phyloP scores from a whole-genome alignment of 2,888 invertebrate genomes.

The Drosophila bunnanda region DNA sequence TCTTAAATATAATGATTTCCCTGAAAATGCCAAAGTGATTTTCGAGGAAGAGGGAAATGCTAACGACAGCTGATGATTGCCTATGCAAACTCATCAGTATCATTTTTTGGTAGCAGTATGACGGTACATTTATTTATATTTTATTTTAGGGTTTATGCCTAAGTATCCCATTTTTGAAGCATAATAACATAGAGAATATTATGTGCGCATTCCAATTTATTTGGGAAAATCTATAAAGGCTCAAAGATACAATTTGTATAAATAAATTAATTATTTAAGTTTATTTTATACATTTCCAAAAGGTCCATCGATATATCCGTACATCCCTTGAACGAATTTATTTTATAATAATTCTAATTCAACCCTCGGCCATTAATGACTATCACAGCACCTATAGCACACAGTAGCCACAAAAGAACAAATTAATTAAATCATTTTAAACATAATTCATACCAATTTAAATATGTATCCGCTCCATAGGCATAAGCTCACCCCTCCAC shows the following conservation, averaged over 20 bases:
- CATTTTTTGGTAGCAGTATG: not conserved
- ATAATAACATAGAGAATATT: not conserved
- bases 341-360: not conserved
- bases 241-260: not conserved
- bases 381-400: not conserved
- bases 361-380: not conserved
- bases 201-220: not conserved
- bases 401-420: conserved; percentile 8
- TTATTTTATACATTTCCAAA: not conserved
- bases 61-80: conserved; percentile 14
- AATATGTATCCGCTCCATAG: conserved; percentile 19
- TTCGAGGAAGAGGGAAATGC: conserved; percentile 14
- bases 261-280: not conserved
- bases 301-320: not conserved
- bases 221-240: not conserved
- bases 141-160: not conserved
- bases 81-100: conserved; percentile 17
- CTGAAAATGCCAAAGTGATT: conserved; percentile 37
- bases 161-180: not conserved
- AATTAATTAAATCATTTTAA: conserved; percentile 30
- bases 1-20: conserved; percentile 54
- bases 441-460: conserved; percentile 26
- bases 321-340: not conserved
- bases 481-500: not conserved
- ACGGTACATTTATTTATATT: not conserved